Base-by-base conservation (phyloP, 2,888 invertebrate genomes). In the Acheta domesticus region DNA sequence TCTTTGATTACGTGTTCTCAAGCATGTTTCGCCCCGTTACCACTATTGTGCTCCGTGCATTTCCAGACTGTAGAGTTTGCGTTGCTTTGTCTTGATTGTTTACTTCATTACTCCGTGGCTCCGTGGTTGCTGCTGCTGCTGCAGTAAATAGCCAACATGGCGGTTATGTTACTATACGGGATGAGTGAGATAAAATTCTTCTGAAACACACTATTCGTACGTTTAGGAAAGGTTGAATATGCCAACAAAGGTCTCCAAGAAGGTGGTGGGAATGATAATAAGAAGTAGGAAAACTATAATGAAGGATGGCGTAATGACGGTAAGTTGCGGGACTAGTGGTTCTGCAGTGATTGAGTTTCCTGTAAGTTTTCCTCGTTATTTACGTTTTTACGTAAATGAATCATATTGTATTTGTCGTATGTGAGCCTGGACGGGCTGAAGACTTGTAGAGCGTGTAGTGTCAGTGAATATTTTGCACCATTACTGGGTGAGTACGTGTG, bases 281-380 rank as follows among this genome's bases (percentile, higher is more conserved):
- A 91, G 94, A 87, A 94, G 94, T 88, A 91, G 95, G 88, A 94
- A 94, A 89, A 92, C 93, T 87, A 93, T 94, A 87, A 91, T 93
- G 88, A 95, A 94, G 90, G 94, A 95, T 91, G 94, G 94, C 87
- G 93, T 95, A 86, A 94, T 95, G 89, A 94, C 94, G 88, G 93
- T 93, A 91, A 84, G 83, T 82, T 78, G 48, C 78, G 73, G 14
- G 20, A 19, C 16, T 23, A 20, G 21, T 12, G 36, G 19, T 76
- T 76, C 19, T 36, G 36, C 36, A 4, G 36, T 36, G 36, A 36
- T 36, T 36, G 36, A 36, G 36, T 36, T 36, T 36, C 36, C 8
- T 36, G 36, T 36, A 36, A 36, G 36, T 36, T 36, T 36, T 36
- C 36, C 36, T 36, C 36, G 36, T 36, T 36, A 36, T 36, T 36